phyloP scores from a whole-genome alignment of 2,888 invertebrate genomes.

The Thelaira solivaga region DNA sequence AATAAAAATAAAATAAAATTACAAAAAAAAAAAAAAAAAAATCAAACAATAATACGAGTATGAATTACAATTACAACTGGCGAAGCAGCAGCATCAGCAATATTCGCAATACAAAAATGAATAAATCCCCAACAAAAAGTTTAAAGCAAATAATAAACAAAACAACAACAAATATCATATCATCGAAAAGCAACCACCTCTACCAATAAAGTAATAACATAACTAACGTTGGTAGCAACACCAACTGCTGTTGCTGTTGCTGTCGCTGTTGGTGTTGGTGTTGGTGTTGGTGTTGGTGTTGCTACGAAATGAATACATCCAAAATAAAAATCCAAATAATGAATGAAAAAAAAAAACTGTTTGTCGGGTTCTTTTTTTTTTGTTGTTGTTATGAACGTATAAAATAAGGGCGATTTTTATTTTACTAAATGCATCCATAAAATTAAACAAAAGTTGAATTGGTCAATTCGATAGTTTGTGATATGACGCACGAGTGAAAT shows the following conservation, averaged over 20 bases:
- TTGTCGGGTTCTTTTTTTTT: not conserved
- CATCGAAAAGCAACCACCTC: slow-evolving; percentile 33
- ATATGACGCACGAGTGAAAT: not conserved
- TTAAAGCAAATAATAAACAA: slow-evolving; percentile 36
- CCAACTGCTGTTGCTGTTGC: too few species aligned
- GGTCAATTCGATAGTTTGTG: not conserved
- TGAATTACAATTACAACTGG: slow-evolving; percentile 23
- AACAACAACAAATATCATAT: slow-evolving; percentile 39
- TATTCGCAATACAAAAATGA: slow-evolving; percentile 30
- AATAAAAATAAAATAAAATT: slow-evolving; percentile 16
- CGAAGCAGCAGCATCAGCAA: slow-evolving; percentile 37
- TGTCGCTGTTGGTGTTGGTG: too few species aligned
- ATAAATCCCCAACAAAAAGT: slow-evolving; percentile 26
- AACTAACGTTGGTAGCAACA: not conserved
- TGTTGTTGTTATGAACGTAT: not conserved
- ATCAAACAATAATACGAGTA: slow-evolving; percentile 10
- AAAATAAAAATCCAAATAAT: slow-evolving; percentile 27
- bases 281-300: too few species aligned
- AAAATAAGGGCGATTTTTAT: slow-evolving; percentile 26
- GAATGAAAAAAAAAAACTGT: too few species aligned
- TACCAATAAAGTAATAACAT: not conserved
- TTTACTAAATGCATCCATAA: slow-evolving; percentile 6
- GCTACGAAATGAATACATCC: not conserved
- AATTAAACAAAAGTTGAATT: not conserved
- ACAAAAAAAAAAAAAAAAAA: not conserved